Evolutionary conservation across 2,888 invertebrate genomes (phyloP), one percentile per base, ranked within the genome.

Genomic region (Tipula confusa): DNA sequence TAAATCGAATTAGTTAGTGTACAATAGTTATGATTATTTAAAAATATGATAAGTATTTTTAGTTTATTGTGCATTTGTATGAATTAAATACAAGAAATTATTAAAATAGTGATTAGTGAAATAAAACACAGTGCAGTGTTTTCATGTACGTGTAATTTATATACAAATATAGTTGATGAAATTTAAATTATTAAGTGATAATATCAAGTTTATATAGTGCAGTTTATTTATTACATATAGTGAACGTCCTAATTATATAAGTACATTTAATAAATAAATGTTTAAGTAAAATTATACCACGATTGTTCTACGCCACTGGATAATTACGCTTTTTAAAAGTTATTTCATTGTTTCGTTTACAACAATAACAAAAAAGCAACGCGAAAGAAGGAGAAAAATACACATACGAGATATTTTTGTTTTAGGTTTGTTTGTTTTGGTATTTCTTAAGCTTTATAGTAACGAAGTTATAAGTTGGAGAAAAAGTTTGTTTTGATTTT

Each of bases 321-420:
- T 64, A 64, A 64, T 64, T 64, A 64, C 64, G 64, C 64, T 64
- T 64, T 43, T 64, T 64, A 64, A 64, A 64, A 64, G 64, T 64
- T 64, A 64, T 64, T 64, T 11, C 64, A 64, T 64, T 64, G 64
- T 64, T 64, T 64, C 64, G 64, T 64, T 64, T 64, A 64, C 24
- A 64, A 64, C 64, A 64, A 64, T 64, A 64, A 64, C 24, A 43
- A 43, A 11, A 2, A n/a, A 64, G 24, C 64, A 64, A 64, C 24
- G 24, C 64, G 24, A 64, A 64, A 64, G n/a, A n/a, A n/a, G 64
- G 64, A 64, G 64, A 64, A 64, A 43, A 24, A 64, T 64, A 64
- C 24, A 64, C 64, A 11, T 24, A 64, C 7, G 11, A 64, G 64
- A 64, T 64, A 64, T 64, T n/a, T n/a, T n/a, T n/a, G n/a, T n/a